phyloP scores from a whole-genome alignment of 2,888 invertebrate genomes.

The Tortrix viridana region DNA sequence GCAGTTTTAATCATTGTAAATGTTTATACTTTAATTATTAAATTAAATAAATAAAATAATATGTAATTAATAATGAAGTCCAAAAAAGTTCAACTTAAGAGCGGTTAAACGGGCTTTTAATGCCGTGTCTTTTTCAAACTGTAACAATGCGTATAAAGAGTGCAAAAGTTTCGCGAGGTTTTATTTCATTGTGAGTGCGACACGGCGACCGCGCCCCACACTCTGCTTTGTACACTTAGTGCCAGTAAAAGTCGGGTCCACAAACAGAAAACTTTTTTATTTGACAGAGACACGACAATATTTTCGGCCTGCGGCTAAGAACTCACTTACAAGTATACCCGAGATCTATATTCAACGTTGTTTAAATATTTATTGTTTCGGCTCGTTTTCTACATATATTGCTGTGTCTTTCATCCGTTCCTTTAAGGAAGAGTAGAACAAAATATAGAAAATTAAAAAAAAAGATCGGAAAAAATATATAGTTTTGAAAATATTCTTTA shows the following conservation, averaged over 20 bases:
- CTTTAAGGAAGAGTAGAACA: too few relatives aligned
- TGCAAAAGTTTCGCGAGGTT: conserved; percentile 59
- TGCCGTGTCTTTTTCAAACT: conserved; percentile 46
- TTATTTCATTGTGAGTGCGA: conserved; percentile 59
- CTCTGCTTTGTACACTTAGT: conserved; percentile 63
- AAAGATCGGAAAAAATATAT: too few relatives aligned
- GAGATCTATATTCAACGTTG: too few relatives aligned
- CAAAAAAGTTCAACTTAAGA: conserved; percentile 23
- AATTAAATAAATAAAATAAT: not conserved
- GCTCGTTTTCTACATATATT: too few relatives aligned
- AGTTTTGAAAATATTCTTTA: too few relatives aligned
- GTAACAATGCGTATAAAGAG: conserved; percentile 63
- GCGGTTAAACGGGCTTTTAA: conserved; percentile 50
- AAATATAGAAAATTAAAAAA: too few relatives aligned
- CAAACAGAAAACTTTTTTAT: conserved; percentile 68
- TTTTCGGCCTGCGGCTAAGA: conserved; percentile 46
- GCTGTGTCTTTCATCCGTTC: too few relatives aligned
- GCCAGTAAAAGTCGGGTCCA: conserved; percentile 62
- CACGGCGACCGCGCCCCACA: conserved; percentile 59
- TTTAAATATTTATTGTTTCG: too few relatives aligned
- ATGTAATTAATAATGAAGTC: conserved; percentile 13
- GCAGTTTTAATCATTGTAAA: too few relatives aligned
- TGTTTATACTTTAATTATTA: too few relatives aligned
- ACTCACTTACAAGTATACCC: not conserved
- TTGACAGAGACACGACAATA: conserved; percentile 55